phyloP scores from a whole-genome alignment of 2,888 invertebrate species.

The Orthosia incerta region DNA sequence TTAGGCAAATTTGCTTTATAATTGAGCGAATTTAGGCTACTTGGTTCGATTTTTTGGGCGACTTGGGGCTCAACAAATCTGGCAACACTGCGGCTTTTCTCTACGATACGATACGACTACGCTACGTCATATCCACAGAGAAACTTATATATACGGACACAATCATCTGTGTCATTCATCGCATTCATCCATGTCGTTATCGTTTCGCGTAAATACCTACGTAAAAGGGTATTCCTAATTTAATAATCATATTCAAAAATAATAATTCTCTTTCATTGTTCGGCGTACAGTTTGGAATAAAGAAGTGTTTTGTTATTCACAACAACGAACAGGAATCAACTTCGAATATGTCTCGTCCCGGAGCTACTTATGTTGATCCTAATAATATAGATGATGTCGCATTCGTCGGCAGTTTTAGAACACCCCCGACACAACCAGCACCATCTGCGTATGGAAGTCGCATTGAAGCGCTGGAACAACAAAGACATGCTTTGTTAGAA shows the following conservation, averaged over 20 bases:
- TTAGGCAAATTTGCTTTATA: no score
- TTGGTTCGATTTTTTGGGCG: no score
- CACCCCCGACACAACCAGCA: slow-evolving; percentile 78
- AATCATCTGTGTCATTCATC: slow-evolving; percentile 32
- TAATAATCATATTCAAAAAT: neutral
- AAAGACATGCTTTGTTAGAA: slow-evolving; percentile 93
- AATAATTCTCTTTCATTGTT: slow-evolving; percentile 6
- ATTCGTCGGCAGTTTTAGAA: slow-evolving; percentile 93
- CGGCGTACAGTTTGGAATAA: slow-evolving; percentile 1
- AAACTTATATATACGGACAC: no score
- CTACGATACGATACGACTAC: no score
- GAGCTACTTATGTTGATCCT: slow-evolving; percentile 91
- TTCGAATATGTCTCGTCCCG: slow-evolving; percentile 65
- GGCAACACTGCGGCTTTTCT: no score
- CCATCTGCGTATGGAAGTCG: slow-evolving; percentile 79
- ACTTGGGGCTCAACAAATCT: no score
- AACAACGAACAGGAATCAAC: slow-evolving; percentile 20
- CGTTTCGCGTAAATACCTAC: slow-evolving; percentile 43
- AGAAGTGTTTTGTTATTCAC: slow-evolving; percentile 7
- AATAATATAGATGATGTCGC: slow-evolving; percentile 95
- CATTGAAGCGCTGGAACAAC: slow-evolving; percentile 92
- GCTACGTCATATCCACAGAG: slow-evolving; percentile 18
- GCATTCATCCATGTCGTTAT: slow-evolving; percentile 39
- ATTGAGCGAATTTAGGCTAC: no score
- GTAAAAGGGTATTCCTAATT: slow-evolving; percentile 37